Conservation (phyloP, 37 sponge, comb jelly and placozoan genomes). For the Spongia lamella region DNA sequence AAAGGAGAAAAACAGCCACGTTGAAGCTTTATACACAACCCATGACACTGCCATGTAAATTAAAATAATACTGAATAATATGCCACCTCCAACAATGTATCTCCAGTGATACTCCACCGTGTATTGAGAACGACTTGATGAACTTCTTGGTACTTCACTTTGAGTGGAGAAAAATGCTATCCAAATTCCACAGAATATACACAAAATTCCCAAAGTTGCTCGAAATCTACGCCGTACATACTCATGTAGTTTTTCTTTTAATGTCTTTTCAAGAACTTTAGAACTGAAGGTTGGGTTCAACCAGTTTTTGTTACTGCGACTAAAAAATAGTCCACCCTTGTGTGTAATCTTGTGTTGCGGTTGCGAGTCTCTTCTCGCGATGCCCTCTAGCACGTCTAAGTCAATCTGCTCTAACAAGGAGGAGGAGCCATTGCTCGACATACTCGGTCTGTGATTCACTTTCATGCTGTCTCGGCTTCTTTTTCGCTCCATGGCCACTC, state of each 20-base stretch:
- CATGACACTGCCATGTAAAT: slow-evolving; percentile 38
- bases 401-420: too few species aligned
- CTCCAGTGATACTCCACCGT: slow-evolving; percentile 32
- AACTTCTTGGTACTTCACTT: not conserved
- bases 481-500: too few species aligned
- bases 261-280: slow-evolving; percentile 46
- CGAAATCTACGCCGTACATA: slow-evolving; percentile 62
- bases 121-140: not conserved
- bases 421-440: too few species aligned
- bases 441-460: too few species aligned
- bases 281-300: slow-evolving; percentile 71
- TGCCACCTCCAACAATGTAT: slow-evolving; percentile 49
- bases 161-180: slow-evolving; percentile 61
- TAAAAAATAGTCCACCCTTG: too few species aligned
- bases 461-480: too few species aligned
- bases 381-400: too few species aligned
- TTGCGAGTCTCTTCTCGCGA: too few species aligned
- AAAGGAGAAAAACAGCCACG: slow-evolving; percentile 44
- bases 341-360: too few species aligned
- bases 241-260: slow-evolving; percentile 65
- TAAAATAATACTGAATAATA: slow-evolving; percentile 23
- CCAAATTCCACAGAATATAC: slow-evolving; percentile 68
- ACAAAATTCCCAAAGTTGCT: slow-evolving; percentile 50
- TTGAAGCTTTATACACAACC: slow-evolving; percentile 30
- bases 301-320: slow-evolving; percentile 7